phyloP scores from a whole-genome alignment of 2,113 vertebrate species.

The Sorex fumeus region DNA sequence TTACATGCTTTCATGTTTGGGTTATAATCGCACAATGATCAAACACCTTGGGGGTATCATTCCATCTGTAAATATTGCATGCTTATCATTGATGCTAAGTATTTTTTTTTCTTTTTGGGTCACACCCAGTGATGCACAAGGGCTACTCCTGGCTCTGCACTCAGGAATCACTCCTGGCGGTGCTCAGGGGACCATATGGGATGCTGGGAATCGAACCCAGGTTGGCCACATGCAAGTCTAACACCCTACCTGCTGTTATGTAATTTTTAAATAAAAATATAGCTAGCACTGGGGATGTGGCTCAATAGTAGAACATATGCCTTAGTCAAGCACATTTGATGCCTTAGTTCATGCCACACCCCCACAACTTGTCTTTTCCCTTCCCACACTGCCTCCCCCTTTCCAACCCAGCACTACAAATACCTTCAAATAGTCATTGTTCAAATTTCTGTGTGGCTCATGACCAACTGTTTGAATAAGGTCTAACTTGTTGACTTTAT shows the following conservation, averaged over 20 bases:
- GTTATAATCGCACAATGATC: too few relatives aligned
- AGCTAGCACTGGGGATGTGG: neutral
- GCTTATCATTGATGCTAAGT: neutral
- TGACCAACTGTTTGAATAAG: constrained; percentile 3
- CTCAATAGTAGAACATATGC: neutral
- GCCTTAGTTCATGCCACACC: neutral
- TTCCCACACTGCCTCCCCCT: neutral
- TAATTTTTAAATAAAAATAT: too few relatives aligned
- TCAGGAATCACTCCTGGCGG: too few relatives aligned
- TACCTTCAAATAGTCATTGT: constrained; percentile 8
- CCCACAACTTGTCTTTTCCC: neutral
- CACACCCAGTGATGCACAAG: too few relatives aligned
- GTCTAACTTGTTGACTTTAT: too few relatives aligned
- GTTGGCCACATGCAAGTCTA: too few relatives aligned
- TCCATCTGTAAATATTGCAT: constrained; percentile 19
- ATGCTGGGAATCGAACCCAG: too few relatives aligned
- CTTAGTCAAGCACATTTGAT: neutral
- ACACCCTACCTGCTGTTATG: too few relatives aligned
- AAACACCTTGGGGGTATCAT: neutral
- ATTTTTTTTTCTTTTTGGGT: neutral
- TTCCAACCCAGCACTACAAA: neutral
- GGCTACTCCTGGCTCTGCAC: too few relatives aligned
- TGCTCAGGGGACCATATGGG: too few relatives aligned
- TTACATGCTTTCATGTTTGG: too few relatives aligned
- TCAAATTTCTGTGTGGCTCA: constrained; percentile 11